Percentiles rank a stretch among this genome's conserved stretches.
Evolutionary conservation across 1,140 invertebrate species (phyloP).

Genomic region (Ips nitidus): DNA sequence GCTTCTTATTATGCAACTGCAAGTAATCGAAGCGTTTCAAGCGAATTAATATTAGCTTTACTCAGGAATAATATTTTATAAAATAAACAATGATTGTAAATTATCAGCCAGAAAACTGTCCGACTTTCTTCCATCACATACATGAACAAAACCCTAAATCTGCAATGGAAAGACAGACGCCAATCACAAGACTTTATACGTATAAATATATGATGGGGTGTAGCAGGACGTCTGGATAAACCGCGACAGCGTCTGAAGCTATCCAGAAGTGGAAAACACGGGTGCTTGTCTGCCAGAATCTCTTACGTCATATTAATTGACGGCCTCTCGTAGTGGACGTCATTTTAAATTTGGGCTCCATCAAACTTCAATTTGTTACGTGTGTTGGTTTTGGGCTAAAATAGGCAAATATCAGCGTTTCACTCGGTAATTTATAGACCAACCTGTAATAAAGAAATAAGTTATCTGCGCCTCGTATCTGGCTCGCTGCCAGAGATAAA

Average conservation of each 20-base stretch:
- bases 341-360: slow-evolving; percentile 15
- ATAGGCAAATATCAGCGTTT: not conserved
- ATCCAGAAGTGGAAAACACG: slow-evolving; percentile 33
- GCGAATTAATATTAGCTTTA: too few relatives aligned
- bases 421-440: not conserved
- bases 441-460: slow-evolving; percentile 18
- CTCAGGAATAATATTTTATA: too few relatives aligned
- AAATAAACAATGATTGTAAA: too few relatives aligned
- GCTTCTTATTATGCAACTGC: too few relatives aligned
- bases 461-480: slow-evolving; percentile 13
- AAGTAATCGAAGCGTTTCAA: too few relatives aligned
- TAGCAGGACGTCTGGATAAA: slow-evolving; percentile 14
- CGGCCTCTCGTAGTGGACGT: slow-evolving; percentile 19
- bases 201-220: slow-evolving; percentile 31
- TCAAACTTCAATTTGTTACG: not conserved
- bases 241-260: slow-evolving; percentile 29
- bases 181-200: slow-evolving; percentile 10
- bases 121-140: too few relatives aligned
- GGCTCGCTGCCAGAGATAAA: slow-evolving; percentile 26
- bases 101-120: too few relatives aligned
- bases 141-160: too few relatives aligned
- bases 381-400: not conserved
- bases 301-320: slow-evolving; percentile 31
- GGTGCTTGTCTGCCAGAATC: slow-evolving; percentile 16
- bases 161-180: slow-evolving; percentile 18